Percentiles rank a stretch among this genome's conserved stretches.
These are phyloP conservation scores for Noctua janthina DNA, from an alignment of 2,888 invertebrate species.

Conservation along the genomic window DNA sequence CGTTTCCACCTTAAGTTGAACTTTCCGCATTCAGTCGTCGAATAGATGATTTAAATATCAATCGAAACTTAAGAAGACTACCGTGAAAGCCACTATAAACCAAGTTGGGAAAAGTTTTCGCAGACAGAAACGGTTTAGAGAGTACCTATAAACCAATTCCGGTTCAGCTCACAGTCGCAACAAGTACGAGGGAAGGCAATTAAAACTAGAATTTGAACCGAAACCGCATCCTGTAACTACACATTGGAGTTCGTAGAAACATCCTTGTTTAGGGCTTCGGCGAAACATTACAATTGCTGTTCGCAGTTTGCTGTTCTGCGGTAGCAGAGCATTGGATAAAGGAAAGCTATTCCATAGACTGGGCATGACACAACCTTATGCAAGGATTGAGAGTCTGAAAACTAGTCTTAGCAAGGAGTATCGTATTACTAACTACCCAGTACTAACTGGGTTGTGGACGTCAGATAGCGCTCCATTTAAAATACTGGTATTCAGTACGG, in stretches of 20 bases:
- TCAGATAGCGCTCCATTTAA: too few relatives aligned
- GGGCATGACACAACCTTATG: neutral
- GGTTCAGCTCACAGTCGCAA: neutral
- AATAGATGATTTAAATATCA: neutral
- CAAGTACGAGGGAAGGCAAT: constrained; percentile 3
- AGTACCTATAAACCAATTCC: neutral
- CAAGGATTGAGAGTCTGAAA: too few relatives aligned
- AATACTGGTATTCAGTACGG: too few relatives aligned
- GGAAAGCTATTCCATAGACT: neutral
- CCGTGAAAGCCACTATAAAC: neutral
- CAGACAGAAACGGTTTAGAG: neutral
- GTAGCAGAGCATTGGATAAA: too few relatives aligned
- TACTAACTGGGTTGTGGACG: neutral
- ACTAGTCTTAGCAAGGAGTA: neutral
- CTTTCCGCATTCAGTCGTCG: neutral
- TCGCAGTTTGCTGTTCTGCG: neutral
- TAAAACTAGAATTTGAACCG: neutral
- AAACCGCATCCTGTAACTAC: neutral
- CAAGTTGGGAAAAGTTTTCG: neutral
- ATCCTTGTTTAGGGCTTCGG: neutral
- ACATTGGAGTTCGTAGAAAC: neutral
- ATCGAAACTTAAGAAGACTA: neutral
- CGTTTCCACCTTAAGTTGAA: neutral
- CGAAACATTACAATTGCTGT: neutral
- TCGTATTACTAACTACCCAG: neutral